Base-by-base conservation (phyloP, 2,113 vertebrate species). In the Eretmochelys imbricata region DNA sequence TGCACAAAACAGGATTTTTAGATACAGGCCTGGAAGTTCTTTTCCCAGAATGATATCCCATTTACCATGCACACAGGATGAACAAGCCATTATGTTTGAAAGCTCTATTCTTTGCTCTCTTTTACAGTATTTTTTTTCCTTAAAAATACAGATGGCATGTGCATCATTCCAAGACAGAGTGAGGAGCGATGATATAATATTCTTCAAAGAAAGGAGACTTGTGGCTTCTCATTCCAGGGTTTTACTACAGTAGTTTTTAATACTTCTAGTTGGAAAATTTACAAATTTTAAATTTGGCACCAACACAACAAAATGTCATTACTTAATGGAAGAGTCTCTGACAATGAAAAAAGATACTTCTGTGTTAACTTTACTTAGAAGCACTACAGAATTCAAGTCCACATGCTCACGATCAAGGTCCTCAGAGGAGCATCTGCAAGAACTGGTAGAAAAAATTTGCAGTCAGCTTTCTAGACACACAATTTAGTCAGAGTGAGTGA, bases 321-420 rank as follows among this genome's bases (percentile, higher is more conserved):
- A 93, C 75, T 72, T 89, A 91, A 87, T 91, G 59, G 83, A 51
- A 83, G 93, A 94, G 55, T 84, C 51, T 42, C 53, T 87, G 79
- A 88, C 48, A 95, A 76, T 57, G 75, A 46, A 79, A 79, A 49
- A 75, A 80, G 49, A 62, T 82, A 85, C 59, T 85, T 78, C 87
- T 87, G 20, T 59, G 75, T 90, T 62, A 94, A 82, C 50, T 89
- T 85, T 90, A 89, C 86, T 91, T 89, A 82, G 79, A 93, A 22
- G 53, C 88, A 82, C 89, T 82, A 35, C 80, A 89, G 78, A 92
- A 85, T 87, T 69, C 83, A 87, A 24, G 75, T 48, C 46, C 42
- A 59, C 75, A 85, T 53, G 46, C 79, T 95, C 85, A 94, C 84
- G 82, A 69, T 25, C 85, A 88, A 88, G 48, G 82, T 42, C 86